Evolutionary conservation across 2,113 vertebrate species (phyloP).

Genomic region (Nestor notabilis): DNA sequence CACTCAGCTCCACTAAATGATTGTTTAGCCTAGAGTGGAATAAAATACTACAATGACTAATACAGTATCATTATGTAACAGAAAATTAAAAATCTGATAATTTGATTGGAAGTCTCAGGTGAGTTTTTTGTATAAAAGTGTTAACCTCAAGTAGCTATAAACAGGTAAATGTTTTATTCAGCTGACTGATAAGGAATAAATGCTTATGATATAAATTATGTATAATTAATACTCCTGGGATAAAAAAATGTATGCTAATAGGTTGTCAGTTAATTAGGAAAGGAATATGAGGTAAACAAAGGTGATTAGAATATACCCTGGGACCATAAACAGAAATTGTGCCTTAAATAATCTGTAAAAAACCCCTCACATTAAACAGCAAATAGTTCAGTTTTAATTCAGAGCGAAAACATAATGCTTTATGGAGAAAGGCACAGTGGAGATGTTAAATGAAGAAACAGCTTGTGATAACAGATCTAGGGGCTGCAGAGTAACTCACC

Average conservation of each 20-base stretch:
- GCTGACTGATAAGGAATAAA: conserved; percentile 80
- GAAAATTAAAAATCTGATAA: conserved; percentile 82
- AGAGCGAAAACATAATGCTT: conserved; percentile 19
- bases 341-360: conserved; percentile 79
- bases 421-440: conserved; percentile 27
- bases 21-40: conserved; percentile 72
- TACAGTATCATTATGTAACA: conserved; percentile 75
- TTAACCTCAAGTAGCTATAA: conserved; percentile 83
- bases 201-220: conserved; percentile 85
- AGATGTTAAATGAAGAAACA: conserved; percentile 14
- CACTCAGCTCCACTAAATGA: conserved; percentile 64
- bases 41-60: conserved; percentile 66
- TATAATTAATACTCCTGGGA: conserved; percentile 86
- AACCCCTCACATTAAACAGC: conserved; percentile 36
- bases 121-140: conserved; percentile 81
- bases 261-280: conserved; percentile 85
- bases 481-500: neutral
- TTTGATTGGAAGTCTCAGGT: conserved; percentile 83
- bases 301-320: conserved; percentile 82
- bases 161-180: conserved; percentile 86
- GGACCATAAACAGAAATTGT: conserved; percentile 82
- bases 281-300: conserved; percentile 84
- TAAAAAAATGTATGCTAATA: conserved; percentile 82
- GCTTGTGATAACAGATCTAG: neutral
- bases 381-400: conserved; percentile 64